These are phyloP conservation scores for Neria commutata DNA, from an alignment of 2,888 invertebrate genomes.

Conservation along the genomic window DNA sequence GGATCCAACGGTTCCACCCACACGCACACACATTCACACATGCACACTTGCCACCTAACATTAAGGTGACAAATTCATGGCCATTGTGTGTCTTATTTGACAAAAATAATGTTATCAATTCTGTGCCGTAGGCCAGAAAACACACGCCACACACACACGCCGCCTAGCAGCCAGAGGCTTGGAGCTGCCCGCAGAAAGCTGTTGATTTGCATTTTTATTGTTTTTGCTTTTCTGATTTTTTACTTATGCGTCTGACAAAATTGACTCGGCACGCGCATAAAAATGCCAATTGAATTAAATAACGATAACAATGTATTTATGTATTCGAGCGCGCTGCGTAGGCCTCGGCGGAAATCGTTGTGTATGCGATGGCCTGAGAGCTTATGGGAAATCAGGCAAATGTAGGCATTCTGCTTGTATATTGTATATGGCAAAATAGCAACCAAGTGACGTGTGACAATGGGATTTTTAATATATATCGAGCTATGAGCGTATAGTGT, in stretches of 20 bases:
- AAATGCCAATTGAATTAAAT: no score
- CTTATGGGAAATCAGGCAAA: no score
- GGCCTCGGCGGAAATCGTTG: no score
- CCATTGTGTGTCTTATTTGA: conserved; percentile 32
- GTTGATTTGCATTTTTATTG: conserved; percentile 23
- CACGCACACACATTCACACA: background rate
- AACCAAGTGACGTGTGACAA: no score
- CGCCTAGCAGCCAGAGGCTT: background rate
- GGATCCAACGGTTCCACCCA: no score
- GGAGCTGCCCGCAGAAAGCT: background rate
- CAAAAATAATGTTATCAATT: conserved; percentile 17
- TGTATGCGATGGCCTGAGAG: no score
- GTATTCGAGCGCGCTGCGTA: no score
- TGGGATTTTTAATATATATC: no score
- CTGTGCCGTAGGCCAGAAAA: background rate
- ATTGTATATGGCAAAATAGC: no score
- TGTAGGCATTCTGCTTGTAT: no score
- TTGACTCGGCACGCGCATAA: background rate
- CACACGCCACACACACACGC: background rate
- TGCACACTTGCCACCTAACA: background rate
- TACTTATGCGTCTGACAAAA: conserved; percentile 34
- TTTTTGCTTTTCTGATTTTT: conserved; percentile 13
- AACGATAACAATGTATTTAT: no score
- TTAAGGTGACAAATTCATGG: conserved; percentile 39
- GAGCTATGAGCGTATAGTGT: no score